Evolutionary conservation across 2,888 invertebrate genomes (phyloP), one percentile per base, ranked within the genome.

Genomic region (Anoplius nigerrimus): DNA sequence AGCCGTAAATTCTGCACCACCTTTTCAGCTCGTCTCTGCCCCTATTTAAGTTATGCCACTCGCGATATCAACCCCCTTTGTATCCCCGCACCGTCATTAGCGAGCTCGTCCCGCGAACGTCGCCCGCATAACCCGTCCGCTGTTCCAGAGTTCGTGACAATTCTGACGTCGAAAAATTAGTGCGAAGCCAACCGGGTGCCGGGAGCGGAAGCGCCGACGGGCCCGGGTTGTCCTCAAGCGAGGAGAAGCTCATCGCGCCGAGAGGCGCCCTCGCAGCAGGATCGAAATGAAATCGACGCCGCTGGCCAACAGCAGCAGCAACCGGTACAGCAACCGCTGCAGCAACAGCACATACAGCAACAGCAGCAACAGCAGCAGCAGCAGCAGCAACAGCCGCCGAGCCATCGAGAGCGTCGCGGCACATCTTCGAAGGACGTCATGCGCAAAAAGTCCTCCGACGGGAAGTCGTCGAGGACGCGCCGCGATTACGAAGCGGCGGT

Each of bases 101-200:
- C 6, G 8, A 48, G 16, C 48, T 3, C 61, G 13, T 56, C 67
- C 62, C 72, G 52, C 34, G 70, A 62, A 65, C 42, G 42, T 48
- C 16, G 6, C 6, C 46, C 8, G 4, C n/a, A 48, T 48, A 78
- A 80, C 22, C 21, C 13, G 79, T 71, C 11, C 34, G 34, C 71
- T 69, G 46, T 92, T 92, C 16, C 92, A 95, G 95, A 95, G 90
- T 95, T 95, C 89, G 95, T 95, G 89, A 93, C 94, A 91, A 95
- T 95, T 90, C 89, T 95, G 90, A 95, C 95, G 84, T 93, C 95
- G 90, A 94, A 94, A 91, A 94, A 95, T 92, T 95, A 95, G 92
- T 89, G 87, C 72, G 80, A 77, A 27, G 62, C 66, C 57, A 57
- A 27, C 65, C 61, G 62, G 52, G 43, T 20, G n/a, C 21, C 16